A percentile compares a stretch with the other conserved stretches of the same genome.
These are phyloP conservation scores for Odontamblyopus lacepedii DNA, from an alignment of 2,797 vertebrate species.

Conservation along the genomic window DNA sequence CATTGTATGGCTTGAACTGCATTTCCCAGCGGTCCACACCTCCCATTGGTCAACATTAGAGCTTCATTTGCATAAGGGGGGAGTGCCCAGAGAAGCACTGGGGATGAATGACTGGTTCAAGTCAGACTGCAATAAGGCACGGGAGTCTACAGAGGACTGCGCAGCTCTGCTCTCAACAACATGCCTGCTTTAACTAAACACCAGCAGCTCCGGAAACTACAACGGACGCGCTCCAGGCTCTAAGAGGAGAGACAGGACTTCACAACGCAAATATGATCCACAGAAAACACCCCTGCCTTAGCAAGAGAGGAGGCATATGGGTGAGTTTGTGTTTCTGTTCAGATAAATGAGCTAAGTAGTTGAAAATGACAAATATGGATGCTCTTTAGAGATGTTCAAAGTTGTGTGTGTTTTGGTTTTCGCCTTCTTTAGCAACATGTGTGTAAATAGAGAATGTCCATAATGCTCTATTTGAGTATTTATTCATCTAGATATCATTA, in stretches of 20 bases:
- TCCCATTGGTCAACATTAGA: constrained; percentile 67
- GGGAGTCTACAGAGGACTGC: constrained; percentile 70
- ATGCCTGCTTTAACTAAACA: constrained; percentile 68
- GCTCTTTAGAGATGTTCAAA: neutral
- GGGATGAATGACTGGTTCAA: constrained; percentile 79
- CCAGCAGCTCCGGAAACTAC: neutral
- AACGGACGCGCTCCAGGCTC: constrained; percentile 50
- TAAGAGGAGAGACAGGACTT: constrained; percentile 61
- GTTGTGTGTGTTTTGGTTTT: constrained; percentile 1
- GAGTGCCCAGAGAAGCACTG: constrained; percentile 70
- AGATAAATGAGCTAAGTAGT: neutral
- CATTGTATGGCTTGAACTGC: constrained; percentile 48
- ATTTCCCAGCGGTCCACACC: constrained; percentile 34
- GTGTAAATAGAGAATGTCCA: neutral
- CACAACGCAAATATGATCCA: constrained; percentile 77
- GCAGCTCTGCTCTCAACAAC: constrained; percentile 66
- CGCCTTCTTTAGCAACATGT: neutral
- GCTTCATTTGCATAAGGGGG: constrained; percentile 76
- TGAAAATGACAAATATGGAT: neutral
- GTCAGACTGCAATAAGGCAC: constrained; percentile 71
- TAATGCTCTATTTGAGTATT: neutral
- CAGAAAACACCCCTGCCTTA: constrained; percentile 60
- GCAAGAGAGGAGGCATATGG: constrained; percentile 74
- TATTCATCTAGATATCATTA: neutral
- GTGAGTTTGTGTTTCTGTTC: constrained; percentile 64